phyloP scores from a whole-genome alignment of 2,113 vertebrate species.

The Anoura caudifer region DNA sequence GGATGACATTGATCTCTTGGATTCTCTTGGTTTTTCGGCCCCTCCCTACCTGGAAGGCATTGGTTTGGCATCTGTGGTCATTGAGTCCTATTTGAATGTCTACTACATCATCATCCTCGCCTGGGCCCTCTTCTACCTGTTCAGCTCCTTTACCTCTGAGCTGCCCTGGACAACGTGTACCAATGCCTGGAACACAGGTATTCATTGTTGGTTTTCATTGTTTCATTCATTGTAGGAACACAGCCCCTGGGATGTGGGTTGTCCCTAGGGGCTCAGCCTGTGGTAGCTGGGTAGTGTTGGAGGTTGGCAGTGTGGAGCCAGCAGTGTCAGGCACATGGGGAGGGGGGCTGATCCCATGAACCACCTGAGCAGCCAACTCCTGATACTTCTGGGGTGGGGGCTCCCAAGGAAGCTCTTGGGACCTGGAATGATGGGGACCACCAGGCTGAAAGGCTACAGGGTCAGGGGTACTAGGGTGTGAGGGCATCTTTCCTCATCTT shows the following conservation, averaged over 20 bases:
- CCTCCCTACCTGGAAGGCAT: constrained; percentile 80
- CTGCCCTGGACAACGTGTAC: constrained; percentile 92
- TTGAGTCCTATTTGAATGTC: constrained; percentile 88
- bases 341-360: neutral
- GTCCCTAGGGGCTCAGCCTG: too few species aligned
- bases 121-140: constrained; percentile 93
- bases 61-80: constrained; percentile 90
- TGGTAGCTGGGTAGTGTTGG: neutral
- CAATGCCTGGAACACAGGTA: constrained; percentile 94
- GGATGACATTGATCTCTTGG: accelerated
- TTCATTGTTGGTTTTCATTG: too few species aligned
- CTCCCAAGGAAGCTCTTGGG: neutral
- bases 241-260: neutral
- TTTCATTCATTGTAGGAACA: too few species aligned
- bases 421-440: neutral
- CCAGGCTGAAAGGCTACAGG: neutral
- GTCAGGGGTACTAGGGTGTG: neutral
- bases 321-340: neutral
- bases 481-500: neutral
- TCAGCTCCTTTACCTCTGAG: constrained; percentile 86
- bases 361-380: neutral
- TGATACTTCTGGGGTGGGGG: neutral
- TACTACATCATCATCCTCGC: constrained; percentile 94
- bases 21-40: neutral
- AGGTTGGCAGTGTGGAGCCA: neutral